Base-by-base conservation (phyloP, 2,113 vertebrate genomes). In the Paramisgurnus dabryanus region DNA sequence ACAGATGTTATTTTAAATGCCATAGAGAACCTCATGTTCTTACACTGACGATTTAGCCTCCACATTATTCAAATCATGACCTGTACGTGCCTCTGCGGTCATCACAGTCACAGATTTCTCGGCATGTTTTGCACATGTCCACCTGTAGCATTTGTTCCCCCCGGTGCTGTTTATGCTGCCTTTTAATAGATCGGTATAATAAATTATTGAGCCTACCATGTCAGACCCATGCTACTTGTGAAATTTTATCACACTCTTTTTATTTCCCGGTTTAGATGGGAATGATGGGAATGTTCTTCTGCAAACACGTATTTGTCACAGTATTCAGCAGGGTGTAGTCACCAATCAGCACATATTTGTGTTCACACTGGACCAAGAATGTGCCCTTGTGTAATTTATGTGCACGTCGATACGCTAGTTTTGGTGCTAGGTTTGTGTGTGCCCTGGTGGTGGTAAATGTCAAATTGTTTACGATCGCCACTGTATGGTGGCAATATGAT, bases 321-420 rank as follows among this genome's bases (percentile, higher is more conserved):
- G 5, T 76, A 55, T 66, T 65, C 63, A 76, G 63, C 63, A 53
- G 74, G 63, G 74, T 66, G 74, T 55, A 76, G 74, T 55, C 63
- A 41, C 9, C 13, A 65, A 45, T 3, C 63, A 40, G 17, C 63
- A 41, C 74, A 66, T 53, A 76, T 66, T 76, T 76, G 61, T 66
- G 4, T 15, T 66, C 17, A 9, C 27, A 58, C 43, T 63, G 7
- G 34, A 0, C 2, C 4, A 3, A 49, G 12, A 63, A 63, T 45
- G 58, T 74, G 41, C 45, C 41, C 57, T 45, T 12, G 39, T 60
- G 55, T 60, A 57, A 71, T 71, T 49, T 69, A 17, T 58, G 9
- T 58, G 53, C 70, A 58, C 58, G 67, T 27, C 13, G 3, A 41
- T 49, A 58, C 9, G 3, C 47, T 55, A 10, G 27, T 40, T 57